Evolutionary conservation across 2,888 invertebrate genomes (phyloP).

Genomic region (Graphium colonna): DNA sequence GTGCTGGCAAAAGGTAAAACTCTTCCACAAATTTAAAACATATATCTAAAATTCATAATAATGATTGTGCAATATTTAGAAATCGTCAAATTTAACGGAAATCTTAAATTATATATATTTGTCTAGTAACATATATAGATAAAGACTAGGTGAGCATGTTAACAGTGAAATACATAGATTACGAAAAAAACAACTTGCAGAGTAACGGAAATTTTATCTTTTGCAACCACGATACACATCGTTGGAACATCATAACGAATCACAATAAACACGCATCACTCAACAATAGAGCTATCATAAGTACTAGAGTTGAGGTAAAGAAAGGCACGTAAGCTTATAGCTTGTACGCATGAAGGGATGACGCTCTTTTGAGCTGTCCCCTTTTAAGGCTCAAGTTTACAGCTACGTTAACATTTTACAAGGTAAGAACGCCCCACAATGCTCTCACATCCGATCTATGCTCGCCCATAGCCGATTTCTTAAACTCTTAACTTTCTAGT

Average conservation of each 20-base stretch:
- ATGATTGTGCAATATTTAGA: too few species aligned
- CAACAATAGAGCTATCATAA: background rate
- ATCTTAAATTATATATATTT: too few species aligned
- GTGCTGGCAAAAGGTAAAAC: background rate
- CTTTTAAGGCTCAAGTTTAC: background rate
- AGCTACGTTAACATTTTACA: background rate
- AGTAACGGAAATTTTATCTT: background rate
- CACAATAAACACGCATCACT: background rate
- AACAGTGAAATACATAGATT: too few species aligned
- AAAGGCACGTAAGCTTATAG: conserved; percentile 1
- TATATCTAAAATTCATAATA: too few species aligned
- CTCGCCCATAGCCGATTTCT: background rate
- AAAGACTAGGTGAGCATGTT: too few species aligned
- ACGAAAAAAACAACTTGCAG: too few species aligned
- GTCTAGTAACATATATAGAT: too few species aligned
- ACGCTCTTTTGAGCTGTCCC: conserved; percentile 4
- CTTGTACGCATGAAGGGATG: background rate
- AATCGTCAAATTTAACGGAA: too few species aligned
- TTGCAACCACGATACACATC: background rate
- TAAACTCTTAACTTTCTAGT: too few species aligned
- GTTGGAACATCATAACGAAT: background rate
- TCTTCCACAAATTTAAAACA: background rate
- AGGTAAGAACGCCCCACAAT: background rate
- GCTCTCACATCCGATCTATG: background rate
- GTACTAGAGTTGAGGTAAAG: conserved; percentile 1